Conservation (phyloP, 2,113 vertebrate genomes). For the Gallinago undulata region DNA sequence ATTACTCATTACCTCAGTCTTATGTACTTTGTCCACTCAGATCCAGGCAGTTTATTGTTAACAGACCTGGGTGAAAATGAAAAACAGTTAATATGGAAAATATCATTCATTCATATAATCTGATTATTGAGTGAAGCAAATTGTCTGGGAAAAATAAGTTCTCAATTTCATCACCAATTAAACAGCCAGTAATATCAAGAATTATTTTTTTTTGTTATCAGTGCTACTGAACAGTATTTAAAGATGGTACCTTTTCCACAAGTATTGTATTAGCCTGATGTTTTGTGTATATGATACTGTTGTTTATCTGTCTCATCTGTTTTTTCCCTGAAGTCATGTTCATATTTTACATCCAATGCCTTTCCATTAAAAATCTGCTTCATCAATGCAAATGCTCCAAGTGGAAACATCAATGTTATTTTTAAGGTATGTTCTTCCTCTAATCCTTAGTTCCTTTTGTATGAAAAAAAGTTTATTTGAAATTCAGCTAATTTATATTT, state of each 20-base stretch:
- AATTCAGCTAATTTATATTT: background rate
- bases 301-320: conserved; percentile 7
- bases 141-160: background rate
- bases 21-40: background rate
- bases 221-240: background rate
- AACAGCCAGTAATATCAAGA: background rate
- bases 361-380: conserved; percentile 77
- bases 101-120: background rate
- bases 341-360: conserved; percentile 77
- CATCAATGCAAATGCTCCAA: conserved; percentile 63
- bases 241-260: background rate
- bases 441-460: background rate
- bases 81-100: background rate
- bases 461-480: background rate
- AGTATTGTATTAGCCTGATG: background rate
- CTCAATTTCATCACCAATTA: background rate
- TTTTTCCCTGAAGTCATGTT: conserved; percentile 66
- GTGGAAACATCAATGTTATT: conserved; percentile 72
- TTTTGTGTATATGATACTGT: background rate
- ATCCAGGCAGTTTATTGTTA: background rate
- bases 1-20: background rate
- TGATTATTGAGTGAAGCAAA: background rate
- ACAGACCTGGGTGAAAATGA: background rate
- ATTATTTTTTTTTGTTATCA: background rate
- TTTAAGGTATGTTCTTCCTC: conserved; percentile 73